A percentile compares a stretch with the other conserved stretches of the same genome.
phyloP scores from a whole-genome alignment of 2,113 vertebrate species.

The Arenaria interpres region DNA sequence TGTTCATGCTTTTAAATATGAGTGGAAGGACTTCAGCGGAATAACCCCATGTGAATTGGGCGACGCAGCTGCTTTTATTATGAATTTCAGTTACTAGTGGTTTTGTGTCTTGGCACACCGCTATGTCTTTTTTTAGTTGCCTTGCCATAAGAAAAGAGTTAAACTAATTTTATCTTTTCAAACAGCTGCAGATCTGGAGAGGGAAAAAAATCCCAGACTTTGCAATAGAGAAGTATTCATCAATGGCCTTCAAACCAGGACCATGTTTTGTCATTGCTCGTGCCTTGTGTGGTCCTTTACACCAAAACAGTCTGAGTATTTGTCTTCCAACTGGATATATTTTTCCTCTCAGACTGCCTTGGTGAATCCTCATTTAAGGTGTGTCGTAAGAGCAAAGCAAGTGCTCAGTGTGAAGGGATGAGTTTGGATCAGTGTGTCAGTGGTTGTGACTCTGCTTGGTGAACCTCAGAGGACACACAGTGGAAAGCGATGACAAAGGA shows the following conservation, averaged over 20 bases:
- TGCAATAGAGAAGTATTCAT: slow-evolving; percentile 55
- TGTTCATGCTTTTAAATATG: slow-evolving; percentile 66
- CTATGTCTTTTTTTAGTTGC: slow-evolving; percentile 68
- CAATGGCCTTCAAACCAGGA: neutral
- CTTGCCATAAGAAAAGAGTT: slow-evolving; percentile 73
- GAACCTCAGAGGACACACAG: neutral
- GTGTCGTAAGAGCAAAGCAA: neutral
- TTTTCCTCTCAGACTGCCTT: neutral
- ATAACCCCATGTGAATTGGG: slow-evolving; percentile 49
- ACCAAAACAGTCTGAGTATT: neutral
- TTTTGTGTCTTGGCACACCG: slow-evolving; percentile 71
- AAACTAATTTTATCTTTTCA: slow-evolving; percentile 77
- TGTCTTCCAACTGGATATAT: neutral
- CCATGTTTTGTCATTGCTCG: neutral
- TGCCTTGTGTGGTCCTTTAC: neutral
- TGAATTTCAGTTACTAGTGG: slow-evolving; percentile 65
- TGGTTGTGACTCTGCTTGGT: neutral
- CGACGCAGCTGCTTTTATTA: slow-evolving; percentile 66
- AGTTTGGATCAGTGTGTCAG: accelerated
- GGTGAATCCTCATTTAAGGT: neutral
- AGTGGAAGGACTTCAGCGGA: slow-evolving; percentile 69
- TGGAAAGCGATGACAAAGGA: neutral
- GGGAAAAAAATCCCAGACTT: neutral
- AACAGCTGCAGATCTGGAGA: slow-evolving; percentile 72
- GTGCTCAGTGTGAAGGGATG: neutral